A percentile compares a stretch with the other conserved stretches of the same genome.
Evolutionary conservation across 1,140 invertebrate species (phyloP).

Genomic region (Aphaenogaster ashmeadi): DNA sequence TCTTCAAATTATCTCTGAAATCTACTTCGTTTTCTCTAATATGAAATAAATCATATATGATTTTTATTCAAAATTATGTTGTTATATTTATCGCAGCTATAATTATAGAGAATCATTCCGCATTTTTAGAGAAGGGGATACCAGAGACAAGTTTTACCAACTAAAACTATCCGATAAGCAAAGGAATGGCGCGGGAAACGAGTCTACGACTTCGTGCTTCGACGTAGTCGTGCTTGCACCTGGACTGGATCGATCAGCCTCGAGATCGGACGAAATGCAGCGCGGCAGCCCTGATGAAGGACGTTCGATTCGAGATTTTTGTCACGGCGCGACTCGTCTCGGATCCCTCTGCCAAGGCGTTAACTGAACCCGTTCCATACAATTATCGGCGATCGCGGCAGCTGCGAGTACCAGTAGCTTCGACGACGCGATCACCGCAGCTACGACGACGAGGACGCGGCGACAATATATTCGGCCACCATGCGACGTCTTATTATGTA

Average conservation of each 20-base stretch:
- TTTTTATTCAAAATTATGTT: not conserved
- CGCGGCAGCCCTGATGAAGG: not conserved
- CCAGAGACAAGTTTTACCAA: not conserved
- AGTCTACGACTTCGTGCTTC: not conserved
- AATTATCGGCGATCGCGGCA: conserved; percentile 67
- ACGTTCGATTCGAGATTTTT: conserved; percentile 36
- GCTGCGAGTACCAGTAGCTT: conserved; percentile 60
- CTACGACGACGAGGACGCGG: not conserved
- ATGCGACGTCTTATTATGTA: conserved; percentile 83
- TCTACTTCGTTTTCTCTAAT: not conserved
- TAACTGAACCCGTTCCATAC: conserved; percentile 59
- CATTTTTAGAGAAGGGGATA: not conserved
- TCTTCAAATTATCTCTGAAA: not conserved
- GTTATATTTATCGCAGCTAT: not conserved
- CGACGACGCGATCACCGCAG: not conserved
- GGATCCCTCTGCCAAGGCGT: not conserved
- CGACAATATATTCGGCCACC: conserved; percentile 69
- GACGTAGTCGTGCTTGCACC: conserved; percentile 14
- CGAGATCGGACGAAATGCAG: not conserved
- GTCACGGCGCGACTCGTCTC: not conserved
- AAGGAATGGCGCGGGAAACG: not conserved
- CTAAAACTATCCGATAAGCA: not conserved
- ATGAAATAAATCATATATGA: not conserved
- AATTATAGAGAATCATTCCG: not conserved
- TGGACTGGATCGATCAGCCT: conserved; percentile 12